Conservation (phyloP, 2,797 vertebrate genomes). For the Limnodromus scolopaceus region DNA sequence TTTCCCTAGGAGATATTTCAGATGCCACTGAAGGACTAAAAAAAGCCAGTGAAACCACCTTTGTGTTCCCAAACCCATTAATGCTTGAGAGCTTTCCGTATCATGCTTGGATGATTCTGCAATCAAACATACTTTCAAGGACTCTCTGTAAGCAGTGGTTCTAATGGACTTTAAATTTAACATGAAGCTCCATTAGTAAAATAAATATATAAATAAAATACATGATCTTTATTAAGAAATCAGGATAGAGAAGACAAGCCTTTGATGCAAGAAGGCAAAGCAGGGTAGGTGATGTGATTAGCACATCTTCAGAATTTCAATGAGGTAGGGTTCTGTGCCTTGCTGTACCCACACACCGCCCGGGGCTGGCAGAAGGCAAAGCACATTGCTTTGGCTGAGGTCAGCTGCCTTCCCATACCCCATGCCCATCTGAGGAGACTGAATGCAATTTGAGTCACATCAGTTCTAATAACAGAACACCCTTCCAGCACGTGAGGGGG, state of each 20-base stretch:
- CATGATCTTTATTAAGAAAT: slow-evolving; percentile 47
- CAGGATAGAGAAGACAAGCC: slow-evolving; percentile 3
- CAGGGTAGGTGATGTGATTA: neutral
- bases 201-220: slow-evolving; percentile 56
- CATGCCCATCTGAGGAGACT: neutral
- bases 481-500: neutral
- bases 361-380: neutral
- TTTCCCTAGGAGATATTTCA: slow-evolving; percentile 16
- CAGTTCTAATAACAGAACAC: neutral
- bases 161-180: slow-evolving; percentile 67
- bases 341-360: neutral
- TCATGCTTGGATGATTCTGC: slow-evolving; percentile 10
- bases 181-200: slow-evolving; percentile 56
- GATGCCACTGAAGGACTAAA: neutral
- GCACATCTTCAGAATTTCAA: slow-evolving; percentile 7
- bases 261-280: slow-evolving; percentile 45
- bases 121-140: slow-evolving; percentile 43
- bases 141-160: neutral
- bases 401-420: neutral
- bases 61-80: slow-evolving; percentile 39
- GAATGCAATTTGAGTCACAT: neutral
- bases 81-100: slow-evolving; percentile 1
- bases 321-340: neutral
- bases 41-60: neutral
- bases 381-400: neutral